These are phyloP conservation scores for Channallabes apus DNA, from an alignment of 2,797 vertebrate species.

Conservation along the genomic window DNA sequence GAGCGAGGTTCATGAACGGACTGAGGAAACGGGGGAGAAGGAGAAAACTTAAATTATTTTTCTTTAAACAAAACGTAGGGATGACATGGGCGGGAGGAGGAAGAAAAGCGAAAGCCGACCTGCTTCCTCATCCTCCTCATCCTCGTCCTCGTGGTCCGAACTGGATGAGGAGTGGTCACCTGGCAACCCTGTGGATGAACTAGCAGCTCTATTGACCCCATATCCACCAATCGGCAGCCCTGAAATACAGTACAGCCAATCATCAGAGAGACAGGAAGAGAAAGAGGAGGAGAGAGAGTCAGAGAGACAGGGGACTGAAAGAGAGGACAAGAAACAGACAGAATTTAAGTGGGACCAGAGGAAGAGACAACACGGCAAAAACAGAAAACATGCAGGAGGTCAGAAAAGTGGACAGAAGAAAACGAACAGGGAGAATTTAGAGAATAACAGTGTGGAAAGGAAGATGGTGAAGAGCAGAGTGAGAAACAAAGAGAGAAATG, in stretches of 20 bases:
- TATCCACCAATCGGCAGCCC: conserved; percentile 95
- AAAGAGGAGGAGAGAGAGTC: conserved; percentile 54
- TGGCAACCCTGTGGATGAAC: conserved; percentile 76
- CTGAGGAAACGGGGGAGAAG: not conserved
- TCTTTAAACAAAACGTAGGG: not conserved
- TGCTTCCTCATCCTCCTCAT: conserved; percentile 99
- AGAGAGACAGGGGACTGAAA: not conserved
- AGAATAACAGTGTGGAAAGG: not conserved
- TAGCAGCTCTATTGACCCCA: conserved; percentile 94
- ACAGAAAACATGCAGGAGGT: not conserved
- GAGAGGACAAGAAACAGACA: not conserved
- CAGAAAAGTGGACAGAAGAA: not conserved
- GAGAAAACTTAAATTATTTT: too few species aligned
- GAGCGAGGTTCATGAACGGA: not conserved
- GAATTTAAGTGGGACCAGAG: not conserved
- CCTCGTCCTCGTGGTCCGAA: conserved; percentile 96
- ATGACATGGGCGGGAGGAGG: conserved; percentile 59
- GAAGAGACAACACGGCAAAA: too few species aligned
- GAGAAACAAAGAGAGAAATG: not conserved
- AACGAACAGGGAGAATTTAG: not conserved
- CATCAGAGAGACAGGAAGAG: conserved; percentile 66
- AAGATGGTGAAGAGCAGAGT: not conserved
- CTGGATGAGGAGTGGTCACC: conserved; percentile 91
- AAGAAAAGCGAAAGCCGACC: conserved; percentile 94
- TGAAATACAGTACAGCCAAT: conserved; percentile 73